phyloP scores from a whole-genome alignment of 1,140 invertebrate species.

The Tachypleus tridentatus region DNA sequence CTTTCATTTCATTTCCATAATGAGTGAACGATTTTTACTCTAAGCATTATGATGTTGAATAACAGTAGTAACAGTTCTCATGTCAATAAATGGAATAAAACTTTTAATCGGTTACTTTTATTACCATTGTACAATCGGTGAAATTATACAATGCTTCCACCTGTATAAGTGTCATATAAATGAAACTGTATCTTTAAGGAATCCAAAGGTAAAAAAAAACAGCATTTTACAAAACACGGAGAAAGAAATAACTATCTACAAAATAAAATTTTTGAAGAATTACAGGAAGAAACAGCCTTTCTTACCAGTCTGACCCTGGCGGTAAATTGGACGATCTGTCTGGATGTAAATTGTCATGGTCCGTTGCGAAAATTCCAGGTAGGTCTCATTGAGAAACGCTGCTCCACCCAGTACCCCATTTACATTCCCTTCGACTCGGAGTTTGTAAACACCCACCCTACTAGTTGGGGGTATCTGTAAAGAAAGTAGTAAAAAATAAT shows the following conservation, averaged over 20 bases:
- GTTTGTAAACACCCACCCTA: slow-evolving; percentile 63
- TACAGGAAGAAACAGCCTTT: background rate
- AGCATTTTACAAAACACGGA: background rate
- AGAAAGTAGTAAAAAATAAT: background rate
- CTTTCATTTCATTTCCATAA: too few relatives aligned
- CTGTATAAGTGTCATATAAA: too few relatives aligned
- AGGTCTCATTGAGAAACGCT: slow-evolving; percentile 69
- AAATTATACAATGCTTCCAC: too few relatives aligned
- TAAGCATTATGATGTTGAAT: too few relatives aligned
- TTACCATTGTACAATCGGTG: too few relatives aligned
- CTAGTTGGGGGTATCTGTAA: slow-evolving; percentile 60
- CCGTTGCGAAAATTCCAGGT: slow-evolving; percentile 63
- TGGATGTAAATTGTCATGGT: slow-evolving; percentile 93
- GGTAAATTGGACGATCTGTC: slow-evolving; percentile 88
- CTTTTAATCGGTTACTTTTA: too few relatives aligned
- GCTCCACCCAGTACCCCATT: slow-evolving; percentile 67
- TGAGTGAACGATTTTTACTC: too few relatives aligned
- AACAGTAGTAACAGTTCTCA: too few relatives aligned
- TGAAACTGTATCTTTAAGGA: too few relatives aligned
- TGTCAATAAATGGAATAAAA: too few relatives aligned
- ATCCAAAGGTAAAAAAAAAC: background rate
- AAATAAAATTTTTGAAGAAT: background rate
- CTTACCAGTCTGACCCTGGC: slow-evolving; percentile 62
- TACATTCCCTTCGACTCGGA: slow-evolving; percentile 78
- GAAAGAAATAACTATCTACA: background rate